A percentile compares a stretch with the other conserved stretches of the same genome.
Conservation (phyloP, 2,113 vertebrate genomes). For the Upupa epops region DNA sequence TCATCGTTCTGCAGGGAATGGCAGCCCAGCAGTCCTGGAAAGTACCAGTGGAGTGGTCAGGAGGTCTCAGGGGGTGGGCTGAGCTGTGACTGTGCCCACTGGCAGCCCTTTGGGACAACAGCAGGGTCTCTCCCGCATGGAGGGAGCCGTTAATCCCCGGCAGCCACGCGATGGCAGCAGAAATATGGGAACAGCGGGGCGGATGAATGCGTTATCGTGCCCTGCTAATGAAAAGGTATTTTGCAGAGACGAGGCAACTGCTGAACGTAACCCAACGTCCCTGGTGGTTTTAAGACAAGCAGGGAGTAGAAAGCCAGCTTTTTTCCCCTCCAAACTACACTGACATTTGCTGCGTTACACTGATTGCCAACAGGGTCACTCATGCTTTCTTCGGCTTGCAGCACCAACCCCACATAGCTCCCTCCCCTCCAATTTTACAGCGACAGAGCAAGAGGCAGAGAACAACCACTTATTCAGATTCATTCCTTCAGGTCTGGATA, state of each 20-base stretch:
- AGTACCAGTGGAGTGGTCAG: neutral
- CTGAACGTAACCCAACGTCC: neutral
- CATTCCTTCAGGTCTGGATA: neutral
- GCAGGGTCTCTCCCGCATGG: neutral
- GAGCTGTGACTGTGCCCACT: neutral
- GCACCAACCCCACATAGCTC: neutral
- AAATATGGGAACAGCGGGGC: neutral
- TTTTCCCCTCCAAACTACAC: neutral
- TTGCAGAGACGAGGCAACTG: neutral
- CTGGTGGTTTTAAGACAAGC: neutral
- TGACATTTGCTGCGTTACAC: neutral
- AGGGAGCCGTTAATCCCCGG: neutral
- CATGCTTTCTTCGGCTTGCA: neutral
- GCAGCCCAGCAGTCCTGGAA: neutral
- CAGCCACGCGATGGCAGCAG: conserved; percentile 52
- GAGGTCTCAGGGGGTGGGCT: no score
- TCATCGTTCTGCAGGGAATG: neutral
- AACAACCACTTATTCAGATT: neutral
- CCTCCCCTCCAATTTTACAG: neutral
- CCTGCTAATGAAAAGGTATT: neutral
- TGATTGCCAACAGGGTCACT: neutral
- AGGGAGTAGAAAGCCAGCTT: neutral
- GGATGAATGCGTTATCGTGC: neutral
- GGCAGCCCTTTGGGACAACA: neutral
- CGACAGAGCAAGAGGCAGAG: neutral